These are phyloP conservation scores for Podarcis siculus DNA, from an alignment of 2,797 vertebrate genomes.

Conservation along the genomic window DNA sequence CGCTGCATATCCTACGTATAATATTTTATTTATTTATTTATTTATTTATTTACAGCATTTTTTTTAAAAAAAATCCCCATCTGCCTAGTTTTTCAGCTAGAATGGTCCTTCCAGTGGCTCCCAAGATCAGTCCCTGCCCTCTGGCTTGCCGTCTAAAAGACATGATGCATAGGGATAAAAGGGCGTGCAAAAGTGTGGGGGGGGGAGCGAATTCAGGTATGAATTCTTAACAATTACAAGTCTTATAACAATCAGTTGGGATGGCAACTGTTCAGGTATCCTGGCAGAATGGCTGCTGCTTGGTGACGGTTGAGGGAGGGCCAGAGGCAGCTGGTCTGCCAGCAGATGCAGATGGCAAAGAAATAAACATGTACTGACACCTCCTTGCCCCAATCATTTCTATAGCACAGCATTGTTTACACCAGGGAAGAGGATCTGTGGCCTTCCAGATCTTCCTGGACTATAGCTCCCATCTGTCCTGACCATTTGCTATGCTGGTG, in stretches of 20 bases:
- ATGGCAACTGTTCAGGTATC: neutral
- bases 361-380: neutral
- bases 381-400: neutral
- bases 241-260: too few relatives aligned
- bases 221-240: too few relatives aligned
- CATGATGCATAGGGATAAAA: too few relatives aligned
- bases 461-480: too few relatives aligned
- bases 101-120: neutral
- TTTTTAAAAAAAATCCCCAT: neutral
- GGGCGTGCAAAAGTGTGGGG: fast-evolving
- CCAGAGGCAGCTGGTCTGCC: neutral
- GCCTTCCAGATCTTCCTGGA: too few relatives aligned
- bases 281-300: neutral
- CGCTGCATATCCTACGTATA: neutral
- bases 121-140: neutral
- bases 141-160: too few relatives aligned
- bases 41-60: neutral
- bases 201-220: too few relatives aligned
- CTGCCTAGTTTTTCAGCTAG: neutral
- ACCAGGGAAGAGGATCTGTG: too few relatives aligned
- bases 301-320: neutral
- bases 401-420: neutral
- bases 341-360: neutral
- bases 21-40: neutral
- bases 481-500: too few relatives aligned